A percentile compares a stretch with the other conserved stretches of the same genome.
Evolutionary conservation across 2,888 invertebrate genomes (phyloP).

Genomic region (Sipha maydis): DNA sequence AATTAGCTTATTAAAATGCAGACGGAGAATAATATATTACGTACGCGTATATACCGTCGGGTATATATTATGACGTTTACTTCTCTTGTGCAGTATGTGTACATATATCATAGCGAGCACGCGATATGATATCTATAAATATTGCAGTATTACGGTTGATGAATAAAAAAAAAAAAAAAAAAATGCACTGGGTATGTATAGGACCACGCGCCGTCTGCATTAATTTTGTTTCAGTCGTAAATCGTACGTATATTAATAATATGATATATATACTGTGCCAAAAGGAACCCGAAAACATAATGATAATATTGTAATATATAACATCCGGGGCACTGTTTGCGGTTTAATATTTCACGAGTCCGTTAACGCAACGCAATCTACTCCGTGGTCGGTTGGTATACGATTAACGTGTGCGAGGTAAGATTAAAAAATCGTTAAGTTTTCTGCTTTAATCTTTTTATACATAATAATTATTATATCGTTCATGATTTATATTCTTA

Average conservation of each 20-base stretch:
- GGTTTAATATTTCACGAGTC: constrained; percentile 36
- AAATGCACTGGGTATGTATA: background rate
- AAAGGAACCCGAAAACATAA: background rate
- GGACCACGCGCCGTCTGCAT: too few relatives aligned
- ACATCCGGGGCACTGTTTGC: background rate
- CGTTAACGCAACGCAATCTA: constrained; percentile 5
- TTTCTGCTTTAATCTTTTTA: background rate
- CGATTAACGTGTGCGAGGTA: background rate
- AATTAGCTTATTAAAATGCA: constrained; percentile 45
- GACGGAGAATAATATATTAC: background rate
- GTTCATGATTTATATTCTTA: constrained; percentile 4
- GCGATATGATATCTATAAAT: background rate
- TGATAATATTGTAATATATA: background rate
- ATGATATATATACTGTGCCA: background rate
- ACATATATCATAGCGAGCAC: background rate
- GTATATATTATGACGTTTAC: background rate
- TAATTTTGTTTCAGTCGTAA: background rate
- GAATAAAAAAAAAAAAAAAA: background rate
- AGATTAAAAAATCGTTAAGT: constrained; percentile 1
- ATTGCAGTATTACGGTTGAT: background rate
- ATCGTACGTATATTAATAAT: background rate
- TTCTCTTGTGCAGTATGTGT: background rate
- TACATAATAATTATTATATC: background rate
- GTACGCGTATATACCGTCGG: background rate
- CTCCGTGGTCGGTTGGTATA: background rate